phyloP scores from a whole-genome alignment of 2,888 invertebrate genomes.

The Sthenelais limicola region DNA sequence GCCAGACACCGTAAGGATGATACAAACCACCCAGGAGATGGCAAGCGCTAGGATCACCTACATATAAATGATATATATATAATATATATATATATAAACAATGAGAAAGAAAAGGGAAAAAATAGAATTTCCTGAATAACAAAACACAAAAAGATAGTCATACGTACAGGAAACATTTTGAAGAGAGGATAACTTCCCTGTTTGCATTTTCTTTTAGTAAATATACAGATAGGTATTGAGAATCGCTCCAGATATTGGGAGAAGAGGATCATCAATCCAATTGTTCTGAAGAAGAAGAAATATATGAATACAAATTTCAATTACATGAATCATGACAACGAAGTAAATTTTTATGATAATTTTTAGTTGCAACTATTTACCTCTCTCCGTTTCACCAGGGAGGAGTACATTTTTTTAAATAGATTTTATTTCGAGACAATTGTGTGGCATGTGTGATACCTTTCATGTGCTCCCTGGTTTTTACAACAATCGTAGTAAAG shows the following conservation, averaged over 20 bases:
- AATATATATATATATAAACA: neutral
- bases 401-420: neutral
- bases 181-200: conserved; percentile 7
- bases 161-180: conserved; percentile 37
- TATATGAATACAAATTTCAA: too few species aligned
- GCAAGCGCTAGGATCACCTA: conserved; percentile 75
- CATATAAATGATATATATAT: neutral
- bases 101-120: neutral
- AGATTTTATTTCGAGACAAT: neutral
- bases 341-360: neutral
- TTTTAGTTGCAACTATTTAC: neutral
- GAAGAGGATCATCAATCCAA: conserved; percentile 24
- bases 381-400: neutral
- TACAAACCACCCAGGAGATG: conserved; percentile 66
- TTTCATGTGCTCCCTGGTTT: neutral
- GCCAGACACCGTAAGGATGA: conserved; percentile 65
- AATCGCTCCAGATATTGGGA: conserved; percentile 27
- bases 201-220: neutral
- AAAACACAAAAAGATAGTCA: neutral
- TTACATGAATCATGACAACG: neutral
- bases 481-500: too few species aligned
- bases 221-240: conserved; percentile 2
- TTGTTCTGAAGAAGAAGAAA: conserved; percentile 23
- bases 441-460: neutral
- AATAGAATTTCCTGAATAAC: neutral